A percentile compares a stretch with the other conserved stretches of the same genome.
Conservation (phyloP, 1,140 invertebrate species). For the Drosophila subobscura region DNA sequence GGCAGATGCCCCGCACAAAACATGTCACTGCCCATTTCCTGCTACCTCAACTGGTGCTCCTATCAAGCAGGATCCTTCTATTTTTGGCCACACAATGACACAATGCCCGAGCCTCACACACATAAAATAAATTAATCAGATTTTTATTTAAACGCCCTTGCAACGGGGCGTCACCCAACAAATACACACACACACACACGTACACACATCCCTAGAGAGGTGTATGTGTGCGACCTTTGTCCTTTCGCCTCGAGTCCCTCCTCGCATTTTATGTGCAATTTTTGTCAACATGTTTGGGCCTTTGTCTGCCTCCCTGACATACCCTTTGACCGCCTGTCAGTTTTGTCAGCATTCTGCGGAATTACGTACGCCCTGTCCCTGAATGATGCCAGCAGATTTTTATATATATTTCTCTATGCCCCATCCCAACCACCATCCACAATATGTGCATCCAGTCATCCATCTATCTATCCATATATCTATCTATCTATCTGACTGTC, state of each 20-base stretch:
- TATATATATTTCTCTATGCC: slow-evolving; percentile 47
- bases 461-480: slow-evolving; percentile 35
- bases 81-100: slow-evolving; percentile 61
- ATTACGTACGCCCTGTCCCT: slow-evolving; percentile 65
- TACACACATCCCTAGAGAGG: neutral
- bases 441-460: slow-evolving; percentile 60
- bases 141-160: slow-evolving; percentile 79
- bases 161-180: slow-evolving; percentile 35
- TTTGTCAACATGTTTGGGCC: slow-evolving; percentile 74
- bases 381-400: slow-evolving; percentile 78
- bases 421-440: slow-evolving; percentile 52
- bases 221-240: slow-evolving; percentile 57
- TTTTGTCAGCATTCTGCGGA: slow-evolving; percentile 74
- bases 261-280: slow-evolving; percentile 66
- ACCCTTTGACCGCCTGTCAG: slow-evolving; percentile 48
- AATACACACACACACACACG: slow-evolving; percentile 6
- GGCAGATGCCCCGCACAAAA: slow-evolving; percentile 60
- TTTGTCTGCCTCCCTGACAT: slow-evolving; percentile 19
- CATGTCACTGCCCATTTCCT: slow-evolving; percentile 73
- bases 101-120: slow-evolving; percentile 53
- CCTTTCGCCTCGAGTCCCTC: slow-evolving; percentile 50
- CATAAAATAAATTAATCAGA: slow-evolving; percentile 81
- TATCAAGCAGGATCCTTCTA: slow-evolving; percentile 7
- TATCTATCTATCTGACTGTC: slow-evolving; percentile 26
- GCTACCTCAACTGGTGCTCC: slow-evolving; percentile 52